A percentile compares a stretch with the other conserved stretches of the same genome.
phyloP scores from a whole-genome alignment of 2,888 invertebrate species.

The Ecliptopera silaceata region DNA sequence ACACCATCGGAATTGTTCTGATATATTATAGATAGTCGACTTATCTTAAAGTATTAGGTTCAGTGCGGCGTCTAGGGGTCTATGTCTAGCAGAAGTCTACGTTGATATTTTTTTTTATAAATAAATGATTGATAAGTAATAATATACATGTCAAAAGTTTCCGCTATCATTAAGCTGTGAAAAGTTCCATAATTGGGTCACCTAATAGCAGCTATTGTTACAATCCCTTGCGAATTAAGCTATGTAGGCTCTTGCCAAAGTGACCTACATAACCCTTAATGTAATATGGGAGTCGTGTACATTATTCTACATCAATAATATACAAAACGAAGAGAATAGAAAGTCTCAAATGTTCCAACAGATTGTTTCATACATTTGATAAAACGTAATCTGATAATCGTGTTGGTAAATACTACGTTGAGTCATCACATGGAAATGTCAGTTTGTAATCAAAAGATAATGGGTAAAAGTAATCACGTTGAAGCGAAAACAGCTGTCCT shows the following conservation, averaged over 20 bases:
- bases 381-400: conserved; percentile 23
- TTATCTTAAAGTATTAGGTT: too few relatives aligned
- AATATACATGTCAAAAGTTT: conserved; percentile 25
- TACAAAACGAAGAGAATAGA: conserved; percentile 12
- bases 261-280: conserved; percentile 42
- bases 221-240: conserved; percentile 40
- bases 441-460: conserved; percentile 12
- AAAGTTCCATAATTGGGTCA: conserved; percentile 40
- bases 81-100: too few relatives aligned
- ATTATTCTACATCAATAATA: conserved; percentile 8
- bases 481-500: conserved; percentile 6
- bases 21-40: too few relatives aligned
- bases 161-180: conserved; percentile 31
- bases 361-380: too few relatives aligned
- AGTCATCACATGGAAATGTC: conserved; percentile 23
- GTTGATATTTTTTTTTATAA: too few relatives aligned
- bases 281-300: conserved; percentile 14
- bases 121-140: too few relatives aligned
- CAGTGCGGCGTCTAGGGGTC: too few relatives aligned
- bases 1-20: conserved; percentile 14
- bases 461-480: conserved; percentile 9
- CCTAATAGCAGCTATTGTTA: conserved; percentile 43
- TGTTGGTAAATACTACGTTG: conserved; percentile 31
- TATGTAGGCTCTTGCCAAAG: conserved; percentile 34
- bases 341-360: neutral